Base-by-base conservation (phyloP, 2,797 vertebrate genomes). In the Phataginus tricuspis region DNA sequence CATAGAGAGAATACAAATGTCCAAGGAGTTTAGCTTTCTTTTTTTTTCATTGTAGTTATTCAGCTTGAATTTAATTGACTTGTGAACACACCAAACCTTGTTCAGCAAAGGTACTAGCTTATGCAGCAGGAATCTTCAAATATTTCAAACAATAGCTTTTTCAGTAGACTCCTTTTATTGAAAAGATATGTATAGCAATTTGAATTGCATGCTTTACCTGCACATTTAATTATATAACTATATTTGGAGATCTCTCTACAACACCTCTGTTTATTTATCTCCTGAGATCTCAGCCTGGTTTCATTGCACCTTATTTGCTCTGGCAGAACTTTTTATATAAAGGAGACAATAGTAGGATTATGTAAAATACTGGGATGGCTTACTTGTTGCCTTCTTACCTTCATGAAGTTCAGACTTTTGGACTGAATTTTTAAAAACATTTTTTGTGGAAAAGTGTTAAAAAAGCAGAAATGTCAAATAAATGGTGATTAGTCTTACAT, bases 51-150 rank as follows among this genome's bases (percentile, higher is more conserved):
- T 91, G 42, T 18, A 92, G 4, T 96, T 93, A 84, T 49, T 86
- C n/a, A 98, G 15, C 37, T 69, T 80, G 14, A 94, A 94, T 96
- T 96, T 97, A 97, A 97, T 91, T 94, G 96, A 97, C 88, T 51
- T 87, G 53, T 88, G 79, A 98, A 92, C 45, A 74, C n/a, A 92
- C 27, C 68, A 97, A 96, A 31, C 8, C 31, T 92, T 94, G 27
- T 45, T 94, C 64, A 45, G n/a, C 21, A 0, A 4, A 91, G 21
- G 66, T 61, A 63, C 59, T 95, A 89, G 21, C 8, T 95, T 4
- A 4, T 49, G 39, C 80, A 69, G 53, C 10, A 88, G 2, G 12
- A 97, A 97, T 79, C 23, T 96, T 59, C 97, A 97, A 92, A 13
- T 72, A 2, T 80, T 87, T 57, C 12, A 49, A 84, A 96, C 10